Base-by-base conservation (phyloP, 2,888 invertebrate genomes). In the Caenorhabditis afra region DNA sequence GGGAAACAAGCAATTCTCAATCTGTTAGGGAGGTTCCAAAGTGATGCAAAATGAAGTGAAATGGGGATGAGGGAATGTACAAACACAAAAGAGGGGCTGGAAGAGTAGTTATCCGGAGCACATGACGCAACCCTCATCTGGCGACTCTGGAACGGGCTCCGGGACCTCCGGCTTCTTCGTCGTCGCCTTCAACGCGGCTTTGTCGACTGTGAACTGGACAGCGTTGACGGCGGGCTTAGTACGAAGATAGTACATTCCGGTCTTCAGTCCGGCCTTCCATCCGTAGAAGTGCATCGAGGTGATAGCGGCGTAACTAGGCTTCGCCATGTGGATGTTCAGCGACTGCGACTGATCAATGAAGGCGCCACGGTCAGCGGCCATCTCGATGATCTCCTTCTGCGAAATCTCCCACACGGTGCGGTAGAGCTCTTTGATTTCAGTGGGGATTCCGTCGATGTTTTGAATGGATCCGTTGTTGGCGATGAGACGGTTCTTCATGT, bases 331-430 rank as follows among this genome's bases (percentile, higher is more conserved):
- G 82, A 99, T 94, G 91, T 99, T 99, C 86, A 99, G 93, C 0
- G 97, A 97, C 91, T 99, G 99, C 82, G 96, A 96, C 92, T 99
- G 99, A 91, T 99, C 99, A 87, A 99, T 97, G 91, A 95, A 99
- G 0, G 98, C 96, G 3, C 97, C 98, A 82, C 99, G 93, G 66
- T 86, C 86, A 20, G 86, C 86, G 2, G 86, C 86, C 98, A 93
- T 83, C 52, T 85, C 85, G 61, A 85, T 85, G 20, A 97, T 94
- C 0, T 93, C 94, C 91, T 95, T 96, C 81, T 98, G 96, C 1
- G 96, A 90, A 37, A 92, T 91, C 80, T 92, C 92, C 92, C 92
- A 92, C 10, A 92, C 91, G 0, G 92, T 92, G 84, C 91, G 91
- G 89, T 92, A 92, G 67, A 92, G 85, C 8, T 87, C 89, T 83